Evolutionary conservation across 2,113 vertebrate genomes (phyloP).

Genomic region (Cairina moschata): DNA sequence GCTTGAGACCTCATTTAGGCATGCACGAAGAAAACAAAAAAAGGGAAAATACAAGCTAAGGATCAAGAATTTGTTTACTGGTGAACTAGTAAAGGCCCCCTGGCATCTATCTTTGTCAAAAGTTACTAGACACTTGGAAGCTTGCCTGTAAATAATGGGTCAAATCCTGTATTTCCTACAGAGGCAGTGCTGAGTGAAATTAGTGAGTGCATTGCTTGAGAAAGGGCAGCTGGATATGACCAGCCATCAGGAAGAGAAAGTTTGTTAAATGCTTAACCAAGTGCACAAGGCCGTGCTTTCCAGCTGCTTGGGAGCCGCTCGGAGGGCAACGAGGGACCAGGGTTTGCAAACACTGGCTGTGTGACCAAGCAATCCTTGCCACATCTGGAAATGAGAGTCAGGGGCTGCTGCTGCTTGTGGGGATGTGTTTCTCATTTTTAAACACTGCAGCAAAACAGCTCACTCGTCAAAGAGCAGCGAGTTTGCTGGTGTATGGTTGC

Average conservation of each 20-base stretch:
- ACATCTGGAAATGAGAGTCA: slow-evolving; percentile 23
- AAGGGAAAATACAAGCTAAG: neutral
- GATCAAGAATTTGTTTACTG: slow-evolving; percentile 16
- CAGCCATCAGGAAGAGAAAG: neutral
- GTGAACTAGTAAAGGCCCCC: neutral
- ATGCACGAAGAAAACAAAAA: neutral
- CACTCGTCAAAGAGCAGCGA: neutral
- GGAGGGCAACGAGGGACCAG: neutral
- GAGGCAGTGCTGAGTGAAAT: neutral
- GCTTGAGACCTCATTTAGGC: neutral
- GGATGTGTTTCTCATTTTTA: neutral
- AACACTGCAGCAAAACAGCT: neutral
- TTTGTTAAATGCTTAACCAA: slow-evolving; percentile 10
- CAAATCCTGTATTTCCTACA: neutral
- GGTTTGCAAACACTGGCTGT: neutral
- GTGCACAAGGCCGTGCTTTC: neutral
- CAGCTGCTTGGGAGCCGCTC: neutral
- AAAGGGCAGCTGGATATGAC: neutral
- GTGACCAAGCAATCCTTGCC: neutral
- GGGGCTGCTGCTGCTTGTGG: neutral
- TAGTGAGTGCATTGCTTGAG: neutral
- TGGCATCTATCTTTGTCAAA: neutral
- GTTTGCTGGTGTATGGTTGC: slow-evolving; percentile 2
- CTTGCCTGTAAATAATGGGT: neutral
- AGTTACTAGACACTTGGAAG: neutral